A percentile compares a stretch with the other conserved stretches of the same genome.
Conservation (phyloP, 92 coral and sea anemone genomes). For the Blastomussa wellsi region DNA sequence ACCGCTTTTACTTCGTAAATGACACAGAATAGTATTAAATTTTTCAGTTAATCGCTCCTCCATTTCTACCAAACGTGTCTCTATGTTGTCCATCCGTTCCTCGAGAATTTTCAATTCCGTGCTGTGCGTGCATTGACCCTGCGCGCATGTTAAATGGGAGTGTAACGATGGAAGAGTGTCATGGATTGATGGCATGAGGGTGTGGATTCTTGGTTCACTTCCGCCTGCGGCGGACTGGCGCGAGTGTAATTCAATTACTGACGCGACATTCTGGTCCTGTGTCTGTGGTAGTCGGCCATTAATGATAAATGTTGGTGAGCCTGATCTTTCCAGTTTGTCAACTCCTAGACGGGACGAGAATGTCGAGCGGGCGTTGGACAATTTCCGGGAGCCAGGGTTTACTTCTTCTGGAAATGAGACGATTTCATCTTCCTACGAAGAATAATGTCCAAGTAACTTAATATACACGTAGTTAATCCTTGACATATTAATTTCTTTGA, state of each 20-base stretch:
- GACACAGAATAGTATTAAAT: slow-evolving; percentile 51
- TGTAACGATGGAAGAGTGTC: slow-evolving; percentile 11
- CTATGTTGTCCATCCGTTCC: slow-evolving; percentile 60
- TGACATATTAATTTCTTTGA: too few relatives aligned
- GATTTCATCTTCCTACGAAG: slow-evolving; percentile 32
- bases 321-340: slow-evolving; percentile 38
- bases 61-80: slow-evolving; percentile 59
- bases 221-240: slow-evolving; percentile 1
- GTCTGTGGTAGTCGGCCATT: slow-evolving; percentile 38
- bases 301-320: slow-evolving; percentile 31
- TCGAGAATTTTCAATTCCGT: slow-evolving; percentile 63
- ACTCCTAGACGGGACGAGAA: slow-evolving; percentile 38
- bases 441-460: not conserved
- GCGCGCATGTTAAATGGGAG: slow-evolving; percentile 7
- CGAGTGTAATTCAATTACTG: slow-evolving; percentile 16
- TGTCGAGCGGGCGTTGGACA: slow-evolving; percentile 45
- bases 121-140: slow-evolving; percentile 9
- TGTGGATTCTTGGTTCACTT: slow-evolving; percentile 27
- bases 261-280: slow-evolving; percentile 15
- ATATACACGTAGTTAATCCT: not conserved
- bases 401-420: slow-evolving; percentile 1
- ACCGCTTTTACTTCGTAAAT: slow-evolving; percentile 27
- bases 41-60: slow-evolving; percentile 59
- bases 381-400: slow-evolving; percentile 9
- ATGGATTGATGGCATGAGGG: slow-evolving; percentile 12